These are phyloP conservation scores for Neofelis nebulosa DNA, from an alignment of 2,113 vertebrate genomes.

Conservation along the genomic window DNA sequence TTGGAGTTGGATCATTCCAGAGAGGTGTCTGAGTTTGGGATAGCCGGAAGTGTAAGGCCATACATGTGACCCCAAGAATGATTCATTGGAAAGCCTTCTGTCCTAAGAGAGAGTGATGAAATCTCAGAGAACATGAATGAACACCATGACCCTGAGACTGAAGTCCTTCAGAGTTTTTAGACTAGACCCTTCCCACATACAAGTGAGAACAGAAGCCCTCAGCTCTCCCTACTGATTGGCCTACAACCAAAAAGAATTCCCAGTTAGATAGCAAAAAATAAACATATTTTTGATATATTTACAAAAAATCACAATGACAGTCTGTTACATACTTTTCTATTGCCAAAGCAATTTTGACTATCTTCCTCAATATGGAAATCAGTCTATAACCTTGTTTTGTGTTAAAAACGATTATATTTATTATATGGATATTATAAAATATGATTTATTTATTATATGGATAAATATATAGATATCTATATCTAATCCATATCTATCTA, in stretches of 20 bases:
- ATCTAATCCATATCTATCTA: too few relatives aligned
- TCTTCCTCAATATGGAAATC: neutral
- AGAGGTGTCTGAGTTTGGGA: neutral
- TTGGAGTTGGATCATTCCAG: neutral
- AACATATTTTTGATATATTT: neutral
- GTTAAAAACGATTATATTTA: neutral
- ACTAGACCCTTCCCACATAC: neutral
- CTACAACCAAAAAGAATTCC: neutral
- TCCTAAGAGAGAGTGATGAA: neutral
- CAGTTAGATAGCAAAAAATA: neutral
- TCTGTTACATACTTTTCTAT: neutral
- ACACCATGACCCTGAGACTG: neutral
- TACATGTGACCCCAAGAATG: neutral
- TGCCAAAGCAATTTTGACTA: neutral
- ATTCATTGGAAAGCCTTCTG: neutral
- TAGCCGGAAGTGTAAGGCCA: neutral
- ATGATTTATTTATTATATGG: too few relatives aligned
- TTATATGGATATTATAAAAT: too few relatives aligned
- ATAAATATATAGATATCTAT: too few relatives aligned
- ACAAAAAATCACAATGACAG: neutral
- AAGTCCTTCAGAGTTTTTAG: neutral
- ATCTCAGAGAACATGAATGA: neutral
- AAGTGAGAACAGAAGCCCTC: neutral
- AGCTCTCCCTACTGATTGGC: neutral
- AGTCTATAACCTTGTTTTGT: neutral